These are phyloP conservation scores for Anoplius nigerrimus DNA, from an alignment of 2,888 invertebrate genomes.

Conservation along the genomic window DNA sequence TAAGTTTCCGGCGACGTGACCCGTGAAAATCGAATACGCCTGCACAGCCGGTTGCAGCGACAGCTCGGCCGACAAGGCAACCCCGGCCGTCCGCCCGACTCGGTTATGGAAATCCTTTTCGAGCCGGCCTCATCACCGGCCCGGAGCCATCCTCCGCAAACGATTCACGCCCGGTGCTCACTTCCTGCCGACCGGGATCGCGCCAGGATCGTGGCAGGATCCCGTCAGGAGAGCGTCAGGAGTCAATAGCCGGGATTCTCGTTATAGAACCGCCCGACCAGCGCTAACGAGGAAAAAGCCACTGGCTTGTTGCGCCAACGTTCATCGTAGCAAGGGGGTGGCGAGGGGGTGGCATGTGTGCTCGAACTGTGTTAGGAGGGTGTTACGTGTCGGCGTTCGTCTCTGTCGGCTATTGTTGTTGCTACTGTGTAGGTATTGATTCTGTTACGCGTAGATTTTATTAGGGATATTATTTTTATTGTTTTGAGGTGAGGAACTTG, in stretches of 20 bases:
- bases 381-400: not conserved
- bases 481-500: no score
- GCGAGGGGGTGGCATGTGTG: no score
- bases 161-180: not conserved
- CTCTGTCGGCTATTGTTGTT: no score
- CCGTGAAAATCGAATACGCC: conserved; percentile 70
- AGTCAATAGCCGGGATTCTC: conserved; percentile 4
- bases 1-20: conserved; percentile 67
- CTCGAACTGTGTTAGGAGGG: not conserved
- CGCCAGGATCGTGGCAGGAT: no score
- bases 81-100: conserved; percentile 65
- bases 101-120: conserved; percentile 67
- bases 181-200: not conserved
- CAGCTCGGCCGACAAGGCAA: conserved; percentile 71
- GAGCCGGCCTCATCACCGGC: conserved; percentile 55
- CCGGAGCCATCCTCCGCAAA: not conserved
- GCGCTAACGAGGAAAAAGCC: conserved; percentile 3
- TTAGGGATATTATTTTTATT: no score
- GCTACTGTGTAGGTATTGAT: no score
- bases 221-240: no score
- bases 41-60: conserved; percentile 68
- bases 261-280: not conserved
- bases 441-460: no score
- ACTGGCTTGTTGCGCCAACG: no score
- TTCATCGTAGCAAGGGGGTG: no score